These are phyloP conservation scores for Drymonia ruficornis DNA, from an alignment of 2,888 invertebrate species.

Conservation along the genomic window DNA sequence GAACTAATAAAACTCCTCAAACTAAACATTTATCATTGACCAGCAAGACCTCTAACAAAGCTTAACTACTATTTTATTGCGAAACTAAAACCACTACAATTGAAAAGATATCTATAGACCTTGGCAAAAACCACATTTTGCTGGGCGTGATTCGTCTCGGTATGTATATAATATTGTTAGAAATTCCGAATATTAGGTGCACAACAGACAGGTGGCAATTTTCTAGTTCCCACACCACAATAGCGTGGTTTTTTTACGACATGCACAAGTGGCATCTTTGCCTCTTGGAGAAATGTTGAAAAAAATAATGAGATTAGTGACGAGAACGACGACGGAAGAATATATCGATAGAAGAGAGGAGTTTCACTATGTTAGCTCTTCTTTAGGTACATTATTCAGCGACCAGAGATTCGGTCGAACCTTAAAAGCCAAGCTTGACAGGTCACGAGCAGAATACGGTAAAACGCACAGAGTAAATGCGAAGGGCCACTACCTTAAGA, in stretches of 20 bases:
- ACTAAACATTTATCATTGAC: not conserved
- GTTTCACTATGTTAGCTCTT: no score
- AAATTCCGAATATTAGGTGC: slow-evolving; percentile 18
- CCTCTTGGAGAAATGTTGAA: slow-evolving; percentile 46
- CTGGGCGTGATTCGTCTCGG: slow-evolving; percentile 14
- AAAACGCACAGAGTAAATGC: no score
- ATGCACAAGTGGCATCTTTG: slow-evolving; percentile 52
- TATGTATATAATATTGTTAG: slow-evolving; percentile 11
- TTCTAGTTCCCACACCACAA: slow-evolving; percentile 68
- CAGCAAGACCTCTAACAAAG: slow-evolving; percentile 8
- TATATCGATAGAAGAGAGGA: slow-evolving; percentile 12
- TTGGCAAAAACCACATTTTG: slow-evolving; percentile 11
- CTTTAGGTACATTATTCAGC: not conserved
- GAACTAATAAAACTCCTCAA: not conserved
- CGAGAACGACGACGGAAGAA: slow-evolving; percentile 19
- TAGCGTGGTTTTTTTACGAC: slow-evolving; percentile 45
- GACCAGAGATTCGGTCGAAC: no score
- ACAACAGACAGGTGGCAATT: slow-evolving; percentile 60
- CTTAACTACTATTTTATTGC: not conserved
- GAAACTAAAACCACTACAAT: slow-evolving; percentile 15
- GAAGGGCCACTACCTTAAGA: no score
- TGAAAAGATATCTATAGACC: slow-evolving; percentile 11
- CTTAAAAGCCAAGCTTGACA: no score
- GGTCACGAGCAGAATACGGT: no score
- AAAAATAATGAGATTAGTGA: slow-evolving; percentile 54